Base-by-base conservation (phyloP, 2,113 vertebrate species). In the Odontophorus gujanensis region DNA sequence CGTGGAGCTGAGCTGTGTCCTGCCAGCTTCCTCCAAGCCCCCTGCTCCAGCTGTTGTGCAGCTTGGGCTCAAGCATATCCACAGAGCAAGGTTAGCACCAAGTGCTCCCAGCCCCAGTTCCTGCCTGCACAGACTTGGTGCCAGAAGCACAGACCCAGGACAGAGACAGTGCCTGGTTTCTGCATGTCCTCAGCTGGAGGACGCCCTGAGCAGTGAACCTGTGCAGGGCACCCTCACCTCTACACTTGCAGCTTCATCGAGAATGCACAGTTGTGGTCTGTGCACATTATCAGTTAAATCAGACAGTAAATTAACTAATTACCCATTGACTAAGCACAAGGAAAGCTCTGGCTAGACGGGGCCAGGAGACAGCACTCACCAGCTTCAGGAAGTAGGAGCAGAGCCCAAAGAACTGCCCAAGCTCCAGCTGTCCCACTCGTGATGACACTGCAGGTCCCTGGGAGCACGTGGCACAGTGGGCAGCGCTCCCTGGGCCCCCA, bases 311-410 rank as follows among this genome's bases (percentile, higher is more conserved):
- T 24, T 7, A 77, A 77, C 21, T 45, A 38, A 73, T 73, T 77
- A 72, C 40, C 34, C 53, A 40, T 19, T 30, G 28, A 85, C 32
- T 36, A 63, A 59, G 43, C 82, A 47, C 36, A 63, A 38, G 43
- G 45, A 58, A n/a, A 59, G 21, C 72, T 45, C 42, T n/a, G 18
- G 22, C 30, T 58, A n/a, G 40, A 74, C 11, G 32, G 43, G 28
- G 72, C 55, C 2, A 55, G 28, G 38, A 75, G 57, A 42, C 1
- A 1, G 62, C 78, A 71, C 65, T 61, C 7, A 5, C 17, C 1
- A 10, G 32, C 45, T 36, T 74, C 0, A 2, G 47, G 55, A 78
- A 26, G 1, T 1, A 0, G 0, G 48, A 19, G 5, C 5, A 7
- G 38, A 79, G n/a, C 51, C 38, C 3, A 20, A 24, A 22, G 48